Evolutionary conservation across 1,140 invertebrate species (phyloP), one percentile per base, ranked within the genome.

Genomic region (Pollicipes pollicipes): DNA sequence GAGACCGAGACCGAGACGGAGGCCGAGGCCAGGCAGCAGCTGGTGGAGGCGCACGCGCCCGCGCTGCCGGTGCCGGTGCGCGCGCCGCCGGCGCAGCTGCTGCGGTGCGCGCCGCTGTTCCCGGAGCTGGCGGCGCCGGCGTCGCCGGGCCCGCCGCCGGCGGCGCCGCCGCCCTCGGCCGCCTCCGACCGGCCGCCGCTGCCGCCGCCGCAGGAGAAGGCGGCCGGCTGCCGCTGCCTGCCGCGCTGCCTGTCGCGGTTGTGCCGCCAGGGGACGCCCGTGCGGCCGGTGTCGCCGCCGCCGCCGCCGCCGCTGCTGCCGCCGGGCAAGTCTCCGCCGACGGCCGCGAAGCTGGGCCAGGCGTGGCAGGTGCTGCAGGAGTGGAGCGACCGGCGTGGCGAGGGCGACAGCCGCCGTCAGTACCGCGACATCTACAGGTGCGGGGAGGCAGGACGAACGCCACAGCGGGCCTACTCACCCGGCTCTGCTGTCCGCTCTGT

Each of bases 261-360:
- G 68, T 78, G 21, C 32, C 27, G n/a, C 37, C 66, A 32, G 68
- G 71, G 37, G 68, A n/a, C 69, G 71, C 24, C 26, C 75, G n/a
- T 6, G 76, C 76, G 67, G 70, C 77, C 3, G n/a, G n/a, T 78
- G 78, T 37, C 83, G 83, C 70, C 80, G 77, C 69, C 70, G n/a
- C 73, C 8, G 77, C 82, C 26, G 79, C 81, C 4, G 84, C 82
- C 67, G 17, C 6, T 17, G 35, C 35, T 35, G 35, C 6, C 6
- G 35, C 6, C 35, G 6, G 35, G 6, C 35, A 17, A 35, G 35
- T 6, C 6, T 17, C 35, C 6, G 35, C 35, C 17, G 35, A 35
- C 35, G 6, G 6, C 35, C 35, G 35, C 6, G 6, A 6, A 17
- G 35, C 35, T 35, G 6, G 6, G 17, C 6, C 6, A 35, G 35